A percentile compares a stretch with the other conserved stretches of the same genome.
phyloP scores from a whole-genome alignment of 2,888 invertebrate genomes.

The Sinelater perroti region DNA sequence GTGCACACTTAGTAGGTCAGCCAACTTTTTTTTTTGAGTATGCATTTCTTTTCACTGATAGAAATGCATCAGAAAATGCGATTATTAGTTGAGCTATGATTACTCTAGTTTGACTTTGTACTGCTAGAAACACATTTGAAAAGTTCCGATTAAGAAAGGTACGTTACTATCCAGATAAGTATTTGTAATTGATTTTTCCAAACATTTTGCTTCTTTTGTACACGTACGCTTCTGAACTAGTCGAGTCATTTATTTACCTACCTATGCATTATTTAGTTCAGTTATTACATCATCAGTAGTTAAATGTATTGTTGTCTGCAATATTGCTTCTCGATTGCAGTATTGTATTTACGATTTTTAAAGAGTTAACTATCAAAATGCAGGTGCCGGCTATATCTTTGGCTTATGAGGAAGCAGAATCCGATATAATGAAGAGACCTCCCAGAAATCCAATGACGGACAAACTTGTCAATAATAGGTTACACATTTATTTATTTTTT shows the following conservation, averaged over 20 bases:
- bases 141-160: constrained; percentile 31
- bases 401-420: constrained; percentile 86
- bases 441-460: constrained; percentile 85
- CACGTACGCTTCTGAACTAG: constrained; percentile 35
- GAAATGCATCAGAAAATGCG: constrained; percentile 46
- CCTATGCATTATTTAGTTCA: constrained; percentile 33
- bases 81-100: constrained; percentile 30
- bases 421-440: constrained; percentile 88
- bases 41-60: constrained; percentile 36
- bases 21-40: constrained; percentile 26
- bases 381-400: constrained; percentile 83
- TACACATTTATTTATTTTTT: constrained; percentile 55
- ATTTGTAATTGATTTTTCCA: constrained; percentile 29
- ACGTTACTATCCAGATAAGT: constrained; percentile 35
- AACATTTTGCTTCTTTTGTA: constrained; percentile 34
- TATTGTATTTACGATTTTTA: background rate
- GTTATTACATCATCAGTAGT: constrained; percentile 24
- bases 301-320: constrained; percentile 7
- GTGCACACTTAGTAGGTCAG: constrained; percentile 47
- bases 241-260: constrained; percentile 24
- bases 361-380: constrained; percentile 24
- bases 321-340: constrained; percentile 1
- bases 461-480: constrained; percentile 85
- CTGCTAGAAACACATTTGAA: constrained; percentile 28
- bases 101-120: constrained; percentile 23